These are phyloP conservation scores for Mactromeris polynyma DNA, from an alignment of 2,888 invertebrate genomes.

Conservation along the genomic window DNA sequence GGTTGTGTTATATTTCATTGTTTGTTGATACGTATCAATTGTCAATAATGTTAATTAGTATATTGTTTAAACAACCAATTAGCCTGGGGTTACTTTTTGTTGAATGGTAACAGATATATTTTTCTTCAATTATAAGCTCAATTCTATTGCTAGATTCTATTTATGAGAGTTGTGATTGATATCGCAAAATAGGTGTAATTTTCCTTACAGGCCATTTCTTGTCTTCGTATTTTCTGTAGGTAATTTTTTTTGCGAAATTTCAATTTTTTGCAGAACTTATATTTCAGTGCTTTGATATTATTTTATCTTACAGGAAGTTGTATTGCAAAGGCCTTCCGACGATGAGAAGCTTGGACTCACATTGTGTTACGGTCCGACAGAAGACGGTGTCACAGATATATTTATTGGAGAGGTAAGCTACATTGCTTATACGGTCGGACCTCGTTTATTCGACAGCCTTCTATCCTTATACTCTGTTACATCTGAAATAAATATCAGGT, in stretches of 20 bases:
- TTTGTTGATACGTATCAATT: neutral
- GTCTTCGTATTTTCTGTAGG: neutral
- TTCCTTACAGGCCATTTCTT: neutral
- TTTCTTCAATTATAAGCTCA: neutral
- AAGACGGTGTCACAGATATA: conserved; percentile 90
- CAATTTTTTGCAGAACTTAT: neutral
- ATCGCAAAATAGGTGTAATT: neutral
- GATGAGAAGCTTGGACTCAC: conserved; percentile 91
- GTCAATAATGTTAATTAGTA: conserved; percentile 1
- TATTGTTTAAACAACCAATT: neutral
- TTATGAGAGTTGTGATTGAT: neutral
- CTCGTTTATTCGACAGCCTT: no score
- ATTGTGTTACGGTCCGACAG: conserved; percentile 90
- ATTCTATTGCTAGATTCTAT: neutral
- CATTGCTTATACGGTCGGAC: neutral
- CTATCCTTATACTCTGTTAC: no score
- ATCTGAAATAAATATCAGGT: no score
- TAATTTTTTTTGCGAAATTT: neutral
- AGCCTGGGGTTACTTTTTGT: conserved; percentile 12
- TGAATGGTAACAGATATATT: neutral
- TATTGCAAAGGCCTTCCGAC: conserved; percentile 89
- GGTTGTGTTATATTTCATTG: neutral
- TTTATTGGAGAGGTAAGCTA: conserved; percentile 90
- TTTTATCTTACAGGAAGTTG: conserved; percentile 89
- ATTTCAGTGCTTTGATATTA: neutral